These are phyloP conservation scores for Meloidogyne chitwoodi DNA, from an alignment of 1,140 invertebrate species.

Conservation along the genomic window DNA sequence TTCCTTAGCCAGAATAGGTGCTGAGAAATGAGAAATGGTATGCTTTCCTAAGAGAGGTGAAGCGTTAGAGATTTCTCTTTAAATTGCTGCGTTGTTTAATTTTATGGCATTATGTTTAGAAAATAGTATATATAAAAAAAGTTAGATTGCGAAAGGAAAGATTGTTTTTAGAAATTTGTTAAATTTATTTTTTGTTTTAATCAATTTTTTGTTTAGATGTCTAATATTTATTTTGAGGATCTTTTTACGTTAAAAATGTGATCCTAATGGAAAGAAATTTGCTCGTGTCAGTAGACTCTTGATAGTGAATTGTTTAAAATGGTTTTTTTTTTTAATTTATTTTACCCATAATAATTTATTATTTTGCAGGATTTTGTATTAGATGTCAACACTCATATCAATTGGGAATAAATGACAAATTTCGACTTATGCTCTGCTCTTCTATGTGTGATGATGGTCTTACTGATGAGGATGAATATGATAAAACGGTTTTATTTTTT, in stretches of 20 bases:
- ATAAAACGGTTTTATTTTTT: constrained; percentile 65
- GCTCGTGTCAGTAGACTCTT: constrained; percentile 84
- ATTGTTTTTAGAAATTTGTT: not conserved
- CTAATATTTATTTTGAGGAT: constrained; percentile 83
- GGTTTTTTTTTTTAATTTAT: constrained; percentile 61
- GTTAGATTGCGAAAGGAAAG: no score
- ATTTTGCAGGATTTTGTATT: constrained; percentile 77
- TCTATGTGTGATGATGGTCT: constrained; percentile 92
- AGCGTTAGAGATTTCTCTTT: no score
- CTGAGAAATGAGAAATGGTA: no score
- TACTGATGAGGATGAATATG: constrained; percentile 88
- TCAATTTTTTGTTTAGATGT: not conserved
- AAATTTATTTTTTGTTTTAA: not conserved
- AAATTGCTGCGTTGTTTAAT: no score
- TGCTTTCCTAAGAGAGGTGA: no score
- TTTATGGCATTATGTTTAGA: no score
- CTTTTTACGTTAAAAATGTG: constrained; percentile 99
- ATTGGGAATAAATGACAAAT: constrained; percentile 88
- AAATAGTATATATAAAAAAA: no score
- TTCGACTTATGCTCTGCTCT: constrained; percentile 85
- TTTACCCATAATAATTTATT: not conserved
- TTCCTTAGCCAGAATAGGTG: no score
- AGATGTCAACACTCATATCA: constrained; percentile 95
- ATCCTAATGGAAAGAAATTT: constrained; percentile 98
- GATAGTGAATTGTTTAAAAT: constrained; percentile 99